Percentiles rank a stretch among this genome's conserved stretches.
These are phyloP conservation scores for Schizopygopsis pylzovi DNA, from an alignment of 2,797 vertebrate species.

Conservation along the genomic window DNA sequence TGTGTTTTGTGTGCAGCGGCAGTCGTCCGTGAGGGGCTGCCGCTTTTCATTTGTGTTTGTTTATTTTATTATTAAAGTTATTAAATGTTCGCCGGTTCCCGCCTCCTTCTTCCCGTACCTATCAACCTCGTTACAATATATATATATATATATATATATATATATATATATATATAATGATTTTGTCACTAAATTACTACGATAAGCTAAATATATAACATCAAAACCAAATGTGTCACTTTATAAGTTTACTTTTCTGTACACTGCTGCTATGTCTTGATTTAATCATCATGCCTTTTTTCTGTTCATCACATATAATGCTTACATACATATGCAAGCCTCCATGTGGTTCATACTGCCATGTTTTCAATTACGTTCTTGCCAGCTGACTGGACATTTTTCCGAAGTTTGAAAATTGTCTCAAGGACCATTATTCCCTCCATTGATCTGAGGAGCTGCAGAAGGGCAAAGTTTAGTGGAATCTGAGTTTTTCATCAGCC, in stretches of 20 bases:
- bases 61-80: too few relatives aligned
- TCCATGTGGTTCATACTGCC: neutral
- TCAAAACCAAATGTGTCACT: neutral
- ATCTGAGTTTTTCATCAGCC: constrained; percentile 30
- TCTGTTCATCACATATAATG: constrained; percentile 1
- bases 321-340: neutral
- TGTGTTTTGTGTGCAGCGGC: too few relatives aligned
- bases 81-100: too few relatives aligned
- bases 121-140: too few relatives aligned
- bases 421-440: constrained; percentile 46
- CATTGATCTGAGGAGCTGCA: constrained; percentile 25
- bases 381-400: constrained; percentile 28
- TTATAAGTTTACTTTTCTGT: neutral
- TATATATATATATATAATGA: neutral
- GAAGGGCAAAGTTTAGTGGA: constrained; percentile 11
- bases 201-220: neutral
- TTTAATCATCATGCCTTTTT: neutral
- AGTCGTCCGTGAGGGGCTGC: too few relatives aligned
- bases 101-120: too few relatives aligned
- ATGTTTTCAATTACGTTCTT: constrained; percentile 28
- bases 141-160: too few relatives aligned
- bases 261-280: neutral
- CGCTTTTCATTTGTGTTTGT: too few relatives aligned
- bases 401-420: constrained; percentile 24
- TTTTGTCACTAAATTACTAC: neutral